Percentiles rank a stretch among this genome's conserved stretches.
These are phyloP conservation scores for Chrysolina haemoptera DNA, from an alignment of 2,888 invertebrate genomes.

Conservation along the genomic window DNA sequence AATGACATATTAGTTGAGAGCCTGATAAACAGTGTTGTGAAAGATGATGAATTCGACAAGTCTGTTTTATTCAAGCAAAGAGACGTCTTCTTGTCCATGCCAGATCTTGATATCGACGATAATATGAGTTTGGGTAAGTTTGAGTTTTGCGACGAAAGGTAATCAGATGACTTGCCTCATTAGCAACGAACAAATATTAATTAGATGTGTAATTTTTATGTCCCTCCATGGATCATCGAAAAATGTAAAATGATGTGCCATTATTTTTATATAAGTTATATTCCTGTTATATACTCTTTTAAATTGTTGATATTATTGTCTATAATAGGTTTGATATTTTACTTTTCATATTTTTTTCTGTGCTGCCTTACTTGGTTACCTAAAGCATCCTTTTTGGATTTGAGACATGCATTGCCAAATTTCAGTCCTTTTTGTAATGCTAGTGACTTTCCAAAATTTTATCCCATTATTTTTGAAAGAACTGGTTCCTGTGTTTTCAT, in stretches of 20 bases:
- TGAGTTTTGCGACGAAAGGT: not conserved
- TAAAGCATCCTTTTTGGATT: no score
- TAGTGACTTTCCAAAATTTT: no score
- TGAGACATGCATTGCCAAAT: no score
- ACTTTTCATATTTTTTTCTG: not conserved
- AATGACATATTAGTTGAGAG: constrained; percentile 54
- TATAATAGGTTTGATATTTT: no score
- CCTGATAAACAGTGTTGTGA: constrained; percentile 47
- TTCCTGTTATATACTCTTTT: constrained; percentile 20
- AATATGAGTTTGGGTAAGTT: constrained; percentile 62
- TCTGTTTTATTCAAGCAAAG: constrained; percentile 35
- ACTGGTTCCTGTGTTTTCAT: no score
- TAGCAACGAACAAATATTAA: not conserved
- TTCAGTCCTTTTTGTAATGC: no score
- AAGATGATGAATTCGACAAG: constrained; percentile 27
- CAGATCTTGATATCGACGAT: constrained; percentile 64
- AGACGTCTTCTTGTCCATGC: constrained; percentile 65
- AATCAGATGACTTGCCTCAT: not conserved
- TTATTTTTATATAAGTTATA: constrained; percentile 16
- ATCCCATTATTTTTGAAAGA: no score
- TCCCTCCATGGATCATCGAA: constrained; percentile 17
- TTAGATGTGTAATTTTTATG: constrained; percentile 13
- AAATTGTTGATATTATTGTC: not conserved
- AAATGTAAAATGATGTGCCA: constrained; percentile 7
- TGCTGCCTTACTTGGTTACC: not conserved